Evolutionary conservation across 2,113 vertebrate species (phyloP).

Genomic region (Ginglymostoma cirratum): DNA sequence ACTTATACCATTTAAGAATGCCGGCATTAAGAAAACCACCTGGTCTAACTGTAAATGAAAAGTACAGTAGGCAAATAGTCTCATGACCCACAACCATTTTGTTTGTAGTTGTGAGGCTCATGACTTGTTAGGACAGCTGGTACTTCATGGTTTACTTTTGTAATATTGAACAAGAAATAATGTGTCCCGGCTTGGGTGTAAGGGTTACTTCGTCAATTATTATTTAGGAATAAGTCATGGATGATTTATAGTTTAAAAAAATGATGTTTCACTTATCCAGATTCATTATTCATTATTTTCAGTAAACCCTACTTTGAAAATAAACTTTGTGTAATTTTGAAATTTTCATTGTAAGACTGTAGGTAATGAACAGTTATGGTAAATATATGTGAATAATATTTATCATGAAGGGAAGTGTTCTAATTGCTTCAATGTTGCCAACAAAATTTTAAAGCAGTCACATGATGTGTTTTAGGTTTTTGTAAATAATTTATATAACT

Average conservation of each 20-base stretch:
- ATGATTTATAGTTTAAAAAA: neutral
- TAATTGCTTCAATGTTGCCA: neutral
- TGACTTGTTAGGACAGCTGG: neutral
- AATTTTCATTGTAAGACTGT: neutral
- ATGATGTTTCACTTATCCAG: neutral
- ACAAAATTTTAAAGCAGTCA: neutral
- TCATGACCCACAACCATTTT: neutral
- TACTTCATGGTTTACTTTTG: neutral
- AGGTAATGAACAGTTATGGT: neutral
- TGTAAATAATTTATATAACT: neutral
- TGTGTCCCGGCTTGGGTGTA: neutral
- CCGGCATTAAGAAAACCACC: neutral
- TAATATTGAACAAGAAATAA: neutral
- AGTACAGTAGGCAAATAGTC: neutral
- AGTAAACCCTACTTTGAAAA: neutral
- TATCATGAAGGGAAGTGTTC: neutral
- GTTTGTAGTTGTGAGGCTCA: neutral
- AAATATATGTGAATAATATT: neutral
- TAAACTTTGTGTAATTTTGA: neutral
- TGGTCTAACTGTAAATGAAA: neutral
- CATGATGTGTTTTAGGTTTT: neutral
- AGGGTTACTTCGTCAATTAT: neutral
- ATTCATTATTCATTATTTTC: neutral
- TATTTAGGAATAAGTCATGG: neutral
- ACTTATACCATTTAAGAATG: slow-evolving; percentile 17